A percentile compares a stretch with the other conserved stretches of the same genome.
Evolutionary conservation across 2,113 vertebrate species (phyloP).

Genomic region (Pelecanus crispus): DNA sequence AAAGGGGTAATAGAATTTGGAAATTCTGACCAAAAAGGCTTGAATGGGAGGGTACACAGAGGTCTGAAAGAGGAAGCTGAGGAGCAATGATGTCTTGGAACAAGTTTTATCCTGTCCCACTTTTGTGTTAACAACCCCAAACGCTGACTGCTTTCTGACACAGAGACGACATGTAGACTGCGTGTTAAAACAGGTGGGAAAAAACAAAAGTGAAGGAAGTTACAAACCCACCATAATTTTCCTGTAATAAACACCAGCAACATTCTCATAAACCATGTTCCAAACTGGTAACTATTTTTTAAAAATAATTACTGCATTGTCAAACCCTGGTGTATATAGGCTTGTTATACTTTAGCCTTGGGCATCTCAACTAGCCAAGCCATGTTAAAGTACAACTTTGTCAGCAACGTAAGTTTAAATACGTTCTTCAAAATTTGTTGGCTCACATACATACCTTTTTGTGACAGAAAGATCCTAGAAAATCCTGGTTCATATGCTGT

Average conservation of each 20-base stretch:
- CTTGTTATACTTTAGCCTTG: not conserved
- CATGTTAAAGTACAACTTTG: not conserved
- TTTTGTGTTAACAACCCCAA: not conserved
- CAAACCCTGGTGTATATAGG: not conserved
- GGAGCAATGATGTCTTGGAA: not conserved
- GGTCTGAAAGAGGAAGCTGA: not conserved
- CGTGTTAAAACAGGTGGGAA: not conserved
- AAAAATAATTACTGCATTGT: not conserved
- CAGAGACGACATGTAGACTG: not conserved
- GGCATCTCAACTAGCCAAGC: not conserved
- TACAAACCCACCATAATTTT: not conserved
- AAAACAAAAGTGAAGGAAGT: not conserved
- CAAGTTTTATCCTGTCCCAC: not conserved
- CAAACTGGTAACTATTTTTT: not conserved
- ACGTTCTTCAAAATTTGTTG: not conserved
- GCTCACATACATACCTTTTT: not conserved
- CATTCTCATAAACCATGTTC: not conserved
- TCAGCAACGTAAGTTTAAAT: accelerated
- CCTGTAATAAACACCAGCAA: not conserved
- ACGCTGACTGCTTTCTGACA: not conserved
- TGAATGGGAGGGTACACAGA: not conserved
- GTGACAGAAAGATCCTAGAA: not conserved
- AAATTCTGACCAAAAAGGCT: not conserved
- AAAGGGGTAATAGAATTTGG: not conserved
- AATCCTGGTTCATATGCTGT: not conserved